Base-by-base conservation (phyloP, 2,888 invertebrate species). In the Salpingus planirostris region DNA sequence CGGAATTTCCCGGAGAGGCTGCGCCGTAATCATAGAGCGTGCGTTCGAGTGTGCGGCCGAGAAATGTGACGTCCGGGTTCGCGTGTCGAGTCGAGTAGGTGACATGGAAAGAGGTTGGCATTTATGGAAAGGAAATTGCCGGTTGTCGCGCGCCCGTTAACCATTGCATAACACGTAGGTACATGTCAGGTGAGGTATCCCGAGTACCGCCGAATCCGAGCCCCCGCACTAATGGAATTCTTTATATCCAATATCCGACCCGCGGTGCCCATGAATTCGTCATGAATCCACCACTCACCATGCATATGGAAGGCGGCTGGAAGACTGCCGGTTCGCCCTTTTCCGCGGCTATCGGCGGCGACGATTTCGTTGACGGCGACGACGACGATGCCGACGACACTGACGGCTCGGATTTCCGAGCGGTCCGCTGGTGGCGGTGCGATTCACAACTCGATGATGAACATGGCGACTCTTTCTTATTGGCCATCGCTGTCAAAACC, bases 81-180 rank as follows among this genome's bases (percentile, higher is more conserved):
- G 39, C 39, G 39, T 39, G 39, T 39, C 56, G 59, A 56, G 59
- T 47, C 40, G 47, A 44, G 35, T 43, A 47, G 54, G 57, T 55
- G 59, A 59, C 58, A 59, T 52, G 55, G 49, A 55, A 43, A 56
- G 50, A 50, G 49, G 42, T 49, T 57, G 56, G 54, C 54, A 56
- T 60, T 60, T 57, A 55, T 51, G 46, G 52, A 54, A 54, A 52
- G 55, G 51, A 57, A 58, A 59, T 58, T 58, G 52, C 54, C 39
- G 51, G 54, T 56, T 60, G 57, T 58, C 57, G 49, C 50, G 42
- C 33, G 42, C 36, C 38, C 39, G 41, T 41, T 41, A 41, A 41
- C 38, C 41, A 41, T 41, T 41, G 35, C 36, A 41, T 41, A 41
- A 41, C 41, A 41, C 38, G 41, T 41, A 41, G 27, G 25, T 40